Conservation (phyloP, 2,797 vertebrate species). For the Oreonectes daqikongensis region DNA sequence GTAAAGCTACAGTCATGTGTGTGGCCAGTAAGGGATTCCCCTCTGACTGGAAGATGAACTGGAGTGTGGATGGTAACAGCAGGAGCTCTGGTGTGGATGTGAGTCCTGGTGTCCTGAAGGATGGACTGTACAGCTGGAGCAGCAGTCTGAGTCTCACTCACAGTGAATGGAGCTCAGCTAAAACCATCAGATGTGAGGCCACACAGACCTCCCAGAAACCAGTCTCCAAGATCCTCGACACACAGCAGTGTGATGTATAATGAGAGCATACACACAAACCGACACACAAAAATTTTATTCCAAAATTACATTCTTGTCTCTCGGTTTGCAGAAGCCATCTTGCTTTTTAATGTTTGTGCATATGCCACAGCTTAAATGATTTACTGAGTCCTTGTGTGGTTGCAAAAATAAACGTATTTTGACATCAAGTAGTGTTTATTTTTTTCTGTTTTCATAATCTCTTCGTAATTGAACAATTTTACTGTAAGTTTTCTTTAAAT, state of each 20-base stretch:
- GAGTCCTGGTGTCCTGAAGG: conserved; percentile 46
- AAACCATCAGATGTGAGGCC: conserved; percentile 48
- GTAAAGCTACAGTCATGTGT: conserved; percentile 60
- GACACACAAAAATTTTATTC: background rate
- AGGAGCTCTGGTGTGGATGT: conserved; percentile 43
- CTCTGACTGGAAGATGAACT: conserved; percentile 65
- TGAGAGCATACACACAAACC: background rate
- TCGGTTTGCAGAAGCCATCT: too few relatives aligned
- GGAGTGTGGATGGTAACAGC: conserved; percentile 59
- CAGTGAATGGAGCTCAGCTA: conserved; percentile 32
- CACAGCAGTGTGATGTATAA: background rate
- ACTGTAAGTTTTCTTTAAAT: too few relatives aligned
- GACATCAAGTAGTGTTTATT: background rate
- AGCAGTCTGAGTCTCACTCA: conserved; percentile 64
- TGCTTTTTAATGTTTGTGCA: background rate
- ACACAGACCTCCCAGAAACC: conserved; percentile 5
- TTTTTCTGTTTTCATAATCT: background rate
- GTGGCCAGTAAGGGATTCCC: conserved; percentile 63
- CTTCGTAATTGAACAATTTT: background rate
- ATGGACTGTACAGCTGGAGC: conserved; percentile 65
- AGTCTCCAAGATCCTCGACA: conserved; percentile 38
- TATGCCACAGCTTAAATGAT: background rate
- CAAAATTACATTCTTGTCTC: background rate
- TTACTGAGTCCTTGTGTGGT: background rate
- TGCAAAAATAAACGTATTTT: background rate